These are phyloP conservation scores for Gobio occitaniae DNA, from an alignment of 2,797 vertebrate species.

Conservation along the genomic window DNA sequence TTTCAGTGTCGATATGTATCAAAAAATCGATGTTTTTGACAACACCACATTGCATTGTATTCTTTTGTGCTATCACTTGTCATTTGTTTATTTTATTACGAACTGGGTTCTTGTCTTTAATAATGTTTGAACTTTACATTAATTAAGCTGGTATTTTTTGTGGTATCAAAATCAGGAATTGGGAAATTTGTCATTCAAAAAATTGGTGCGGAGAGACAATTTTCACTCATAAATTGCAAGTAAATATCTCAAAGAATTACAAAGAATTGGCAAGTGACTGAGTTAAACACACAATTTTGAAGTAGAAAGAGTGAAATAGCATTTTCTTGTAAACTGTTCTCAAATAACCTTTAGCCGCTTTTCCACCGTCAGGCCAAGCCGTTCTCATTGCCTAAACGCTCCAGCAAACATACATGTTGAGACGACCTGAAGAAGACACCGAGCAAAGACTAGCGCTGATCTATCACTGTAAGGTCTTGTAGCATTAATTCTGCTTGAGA, in stretches of 20 bases:
- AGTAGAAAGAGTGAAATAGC: neutral
- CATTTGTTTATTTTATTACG: no score
- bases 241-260: neutral
- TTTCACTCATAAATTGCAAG: neutral
- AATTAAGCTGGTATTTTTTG: no score
- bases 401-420: neutral
- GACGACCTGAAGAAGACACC: conserved; percentile 16
- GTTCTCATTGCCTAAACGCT: neutral
- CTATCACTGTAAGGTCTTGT: conserved; percentile 18
- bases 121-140: no score
- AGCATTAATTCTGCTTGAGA: conserved; percentile 22
- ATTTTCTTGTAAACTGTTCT: neutral
- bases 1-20: no score
- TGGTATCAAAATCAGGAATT: no score
- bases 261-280: neutral
- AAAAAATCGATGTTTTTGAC: no score
- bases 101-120: no score
- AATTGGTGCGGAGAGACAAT: no score
- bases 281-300: neutral
- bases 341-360: neutral
- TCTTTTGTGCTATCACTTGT: no score
- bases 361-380: neutral
- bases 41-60: no score
- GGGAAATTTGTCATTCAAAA: no score
- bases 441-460: neutral